Evolutionary conservation across 2,113 vertebrate species (phyloP).

Genomic region (Kryptolebias marmoratus): DNA sequence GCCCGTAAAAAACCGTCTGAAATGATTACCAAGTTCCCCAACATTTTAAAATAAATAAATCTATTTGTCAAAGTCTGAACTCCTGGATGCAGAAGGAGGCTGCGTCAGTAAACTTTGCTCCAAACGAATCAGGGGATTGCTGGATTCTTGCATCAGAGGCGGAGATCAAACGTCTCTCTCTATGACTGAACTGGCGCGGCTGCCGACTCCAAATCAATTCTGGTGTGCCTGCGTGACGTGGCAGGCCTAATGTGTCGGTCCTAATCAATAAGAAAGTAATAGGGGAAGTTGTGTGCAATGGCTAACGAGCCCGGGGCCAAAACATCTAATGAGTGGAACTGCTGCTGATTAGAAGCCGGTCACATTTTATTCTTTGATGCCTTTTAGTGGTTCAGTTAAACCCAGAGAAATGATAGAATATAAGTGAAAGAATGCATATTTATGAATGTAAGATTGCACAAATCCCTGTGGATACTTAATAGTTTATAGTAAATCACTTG

Average conservation of each 20-base stretch:
- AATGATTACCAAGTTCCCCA: slow-evolving; percentile 10
- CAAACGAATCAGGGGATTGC: slow-evolving; percentile 59
- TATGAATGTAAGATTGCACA: neutral
- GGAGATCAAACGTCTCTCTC: slow-evolving; percentile 50
- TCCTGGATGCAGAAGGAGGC: slow-evolving; percentile 15
- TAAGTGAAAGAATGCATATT: neutral
- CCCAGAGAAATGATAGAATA: slow-evolving; percentile 53
- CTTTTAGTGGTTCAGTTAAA: slow-evolving; percentile 58
- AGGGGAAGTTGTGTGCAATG: slow-evolving; percentile 50
- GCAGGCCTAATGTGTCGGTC: slow-evolving; percentile 27
- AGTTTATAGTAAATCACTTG: too few species aligned
- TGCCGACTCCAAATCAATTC: slow-evolving; percentile 18
- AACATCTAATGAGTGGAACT: slow-evolving; percentile 60
- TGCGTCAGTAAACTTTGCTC: slow-evolving; percentile 35
- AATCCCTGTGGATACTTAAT: too few species aligned
- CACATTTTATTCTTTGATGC: slow-evolving; percentile 53
- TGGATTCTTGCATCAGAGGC: slow-evolving; percentile 64
- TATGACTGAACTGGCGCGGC: slow-evolving; percentile 51
- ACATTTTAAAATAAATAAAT: neutral
- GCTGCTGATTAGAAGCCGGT: slow-evolving; percentile 61
- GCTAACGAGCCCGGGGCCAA: slow-evolving; percentile 50
- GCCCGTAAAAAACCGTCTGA: slow-evolving; percentile 4
- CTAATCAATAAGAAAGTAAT: slow-evolving; percentile 66
- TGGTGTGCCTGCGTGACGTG: slow-evolving; percentile 32
- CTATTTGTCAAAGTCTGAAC: neutral